A percentile compares a stretch with the other conserved stretches of the same genome.
phyloP scores from a whole-genome alignment of 2,888 invertebrate genomes.

The Drosophila nr. medialis region DNA sequence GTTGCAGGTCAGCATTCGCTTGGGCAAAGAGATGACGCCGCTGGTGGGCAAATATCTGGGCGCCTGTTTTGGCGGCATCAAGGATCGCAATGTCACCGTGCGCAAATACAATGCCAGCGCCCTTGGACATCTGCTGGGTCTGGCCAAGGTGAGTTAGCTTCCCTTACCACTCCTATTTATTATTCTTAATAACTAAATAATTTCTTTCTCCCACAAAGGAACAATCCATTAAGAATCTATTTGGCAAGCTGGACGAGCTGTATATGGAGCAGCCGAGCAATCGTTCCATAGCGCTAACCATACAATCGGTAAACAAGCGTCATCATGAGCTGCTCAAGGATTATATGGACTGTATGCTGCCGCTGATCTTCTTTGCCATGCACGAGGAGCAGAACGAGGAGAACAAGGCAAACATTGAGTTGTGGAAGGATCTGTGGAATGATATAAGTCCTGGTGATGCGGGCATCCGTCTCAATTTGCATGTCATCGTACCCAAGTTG shows the following conservation, averaged over 20 bases:
- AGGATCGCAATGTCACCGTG: slow-evolving; percentile 93
- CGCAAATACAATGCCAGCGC: slow-evolving; percentile 93
- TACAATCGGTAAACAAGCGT: slow-evolving; percentile 93
- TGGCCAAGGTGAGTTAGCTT: slow-evolving; percentile 88
- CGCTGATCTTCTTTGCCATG: slow-evolving; percentile 95
- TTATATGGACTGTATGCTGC: slow-evolving; percentile 90
- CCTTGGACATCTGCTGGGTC: slow-evolving; percentile 92
- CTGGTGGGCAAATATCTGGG: slow-evolving; percentile 87
- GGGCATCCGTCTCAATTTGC: slow-evolving; percentile 91
- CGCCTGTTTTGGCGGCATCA: slow-evolving; percentile 89
- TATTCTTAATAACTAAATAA: background rate
- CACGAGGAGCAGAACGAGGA: slow-evolving; percentile 90
- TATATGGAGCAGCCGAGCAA: slow-evolving; percentile 90
- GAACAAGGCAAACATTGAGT: slow-evolving; percentile 87
- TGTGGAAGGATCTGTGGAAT: slow-evolving; percentile 95
- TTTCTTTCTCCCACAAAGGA: slow-evolving; percentile 66
- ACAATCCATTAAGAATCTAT: slow-evolving; percentile 87
- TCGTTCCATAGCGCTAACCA: slow-evolving; percentile 90
- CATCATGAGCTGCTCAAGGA: slow-evolving; percentile 93
- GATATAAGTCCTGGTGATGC: slow-evolving; percentile 96
- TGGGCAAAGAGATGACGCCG: slow-evolving; percentile 86
- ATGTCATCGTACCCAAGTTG: slow-evolving; percentile 89
- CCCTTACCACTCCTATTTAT: too few species aligned
- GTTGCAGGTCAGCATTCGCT: slow-evolving; percentile 84
- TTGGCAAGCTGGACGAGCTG: slow-evolving; percentile 86